These are phyloP conservation scores for Lophura nycthemera DNA, from an alignment of 2,113 vertebrate species.

Conservation along the genomic window DNA sequence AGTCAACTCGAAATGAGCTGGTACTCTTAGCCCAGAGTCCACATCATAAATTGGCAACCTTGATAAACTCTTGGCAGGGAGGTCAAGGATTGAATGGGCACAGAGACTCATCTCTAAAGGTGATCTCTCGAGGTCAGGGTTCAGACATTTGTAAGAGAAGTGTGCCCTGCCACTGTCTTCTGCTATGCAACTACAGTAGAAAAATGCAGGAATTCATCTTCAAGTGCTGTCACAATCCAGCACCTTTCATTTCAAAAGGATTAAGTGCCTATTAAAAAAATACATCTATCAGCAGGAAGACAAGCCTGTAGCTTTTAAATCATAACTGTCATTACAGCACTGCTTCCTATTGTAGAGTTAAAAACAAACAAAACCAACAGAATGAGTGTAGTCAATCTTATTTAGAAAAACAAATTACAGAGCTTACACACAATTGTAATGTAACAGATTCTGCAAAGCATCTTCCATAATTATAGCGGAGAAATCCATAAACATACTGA, in stretches of 20 bases:
- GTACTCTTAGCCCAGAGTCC: slow-evolving; percentile 15
- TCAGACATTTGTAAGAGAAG: slow-evolving; percentile 37
- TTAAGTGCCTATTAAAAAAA: slow-evolving; percentile 68
- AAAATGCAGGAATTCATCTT: slow-evolving; percentile 64
- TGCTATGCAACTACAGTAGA: slow-evolving; percentile 13
- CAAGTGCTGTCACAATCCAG: slow-evolving; percentile 39
- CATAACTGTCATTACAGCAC: background rate
- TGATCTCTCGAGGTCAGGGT: slow-evolving; percentile 61
- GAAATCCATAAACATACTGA: background rate
- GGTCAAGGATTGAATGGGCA: slow-evolving; percentile 64
- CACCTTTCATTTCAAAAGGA: slow-evolving; percentile 52
- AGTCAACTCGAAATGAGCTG: slow-evolving; percentile 41
- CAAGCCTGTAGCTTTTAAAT: slow-evolving; percentile 41
- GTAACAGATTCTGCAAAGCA: background rate
- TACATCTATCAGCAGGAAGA: slow-evolving; percentile 44
- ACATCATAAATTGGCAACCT: slow-evolving; percentile 60
- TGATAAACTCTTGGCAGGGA: slow-evolving; percentile 7
- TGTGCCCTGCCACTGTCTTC: background rate
- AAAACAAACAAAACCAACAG: slow-evolving; percentile 5
- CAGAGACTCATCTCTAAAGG: slow-evolving; percentile 42
- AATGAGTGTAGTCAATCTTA: background rate
- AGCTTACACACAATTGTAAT: background rate
- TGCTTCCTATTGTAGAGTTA: background rate
- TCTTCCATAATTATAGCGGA: background rate
- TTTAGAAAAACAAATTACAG: background rate